Evolutionary conservation across 2,888 invertebrate species (phyloP).

Genomic region (Drosophila fungiperda): DNA sequence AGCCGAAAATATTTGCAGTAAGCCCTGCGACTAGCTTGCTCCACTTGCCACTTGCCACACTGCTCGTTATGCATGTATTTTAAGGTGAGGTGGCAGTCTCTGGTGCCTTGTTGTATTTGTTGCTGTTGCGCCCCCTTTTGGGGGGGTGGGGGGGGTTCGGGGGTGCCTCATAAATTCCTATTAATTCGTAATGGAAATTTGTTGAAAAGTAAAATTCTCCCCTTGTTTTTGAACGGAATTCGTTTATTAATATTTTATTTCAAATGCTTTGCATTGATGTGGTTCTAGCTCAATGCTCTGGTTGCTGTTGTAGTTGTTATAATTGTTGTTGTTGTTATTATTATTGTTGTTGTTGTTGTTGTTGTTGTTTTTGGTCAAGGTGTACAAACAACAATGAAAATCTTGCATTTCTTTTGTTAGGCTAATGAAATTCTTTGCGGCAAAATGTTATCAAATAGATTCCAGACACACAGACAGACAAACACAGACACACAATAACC

Average conservation of each 20-base stretch:
- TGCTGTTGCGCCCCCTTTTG: no score
- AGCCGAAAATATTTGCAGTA: slow-evolving; percentile 57
- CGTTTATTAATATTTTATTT: slow-evolving; percentile 74
- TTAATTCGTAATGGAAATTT: slow-evolving; percentile 79
- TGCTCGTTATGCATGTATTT: slow-evolving; percentile 18
- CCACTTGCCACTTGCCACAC: not conserved
- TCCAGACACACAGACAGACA: slow-evolving; percentile 5
- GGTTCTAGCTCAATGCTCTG: slow-evolving; percentile 5
- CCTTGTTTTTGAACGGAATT: slow-evolving; percentile 42
- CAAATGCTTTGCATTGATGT: slow-evolving; percentile 40
- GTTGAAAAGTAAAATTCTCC: slow-evolving; percentile 45
- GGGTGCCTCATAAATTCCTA: slow-evolving; percentile 73
- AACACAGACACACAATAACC: slow-evolving; percentile 7
- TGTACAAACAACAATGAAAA: slow-evolving; percentile 33
- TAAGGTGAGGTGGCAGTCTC: slow-evolving; percentile 25
- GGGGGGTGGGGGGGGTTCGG: no score
- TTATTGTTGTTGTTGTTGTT: not conserved
- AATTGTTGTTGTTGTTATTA: not conserved
- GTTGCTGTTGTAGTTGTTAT: not conserved
- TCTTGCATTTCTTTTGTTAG: slow-evolving; percentile 24
- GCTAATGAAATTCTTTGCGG: slow-evolving; percentile 58
- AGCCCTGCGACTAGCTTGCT: slow-evolving; percentile 3
- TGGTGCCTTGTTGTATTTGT: slow-evolving; percentile 15
- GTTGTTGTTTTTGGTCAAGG: slow-evolving; percentile 37
- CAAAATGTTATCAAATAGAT: slow-evolving; percentile 55